A percentile compares a stretch with the other conserved stretches of the same genome.
Evolutionary conservation across 2,888 invertebrate genomes (phyloP).

Genomic region (Drosophila villosipedis): DNA sequence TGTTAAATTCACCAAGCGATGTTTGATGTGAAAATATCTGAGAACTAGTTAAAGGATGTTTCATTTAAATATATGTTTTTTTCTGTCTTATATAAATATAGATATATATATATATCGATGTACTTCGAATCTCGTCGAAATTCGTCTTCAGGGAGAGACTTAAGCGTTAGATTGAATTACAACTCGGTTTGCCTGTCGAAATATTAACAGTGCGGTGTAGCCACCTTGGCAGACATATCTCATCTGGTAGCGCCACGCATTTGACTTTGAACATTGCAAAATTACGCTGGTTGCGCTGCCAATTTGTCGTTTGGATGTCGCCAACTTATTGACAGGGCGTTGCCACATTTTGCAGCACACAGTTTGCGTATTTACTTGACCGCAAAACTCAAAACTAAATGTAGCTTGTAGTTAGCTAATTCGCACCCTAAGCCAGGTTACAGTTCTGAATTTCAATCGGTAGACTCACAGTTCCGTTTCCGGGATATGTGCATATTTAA

Average conservation of each 20-base stretch:
- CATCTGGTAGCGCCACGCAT: slow-evolving; percentile 1
- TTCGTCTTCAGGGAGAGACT: background rate
- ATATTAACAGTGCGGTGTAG: background rate
- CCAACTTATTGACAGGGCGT: slow-evolving; percentile 1
- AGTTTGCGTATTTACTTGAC: background rate
- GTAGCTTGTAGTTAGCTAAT: background rate
- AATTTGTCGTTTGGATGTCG: background rate
- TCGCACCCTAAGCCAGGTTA: background rate
- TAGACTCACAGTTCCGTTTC: background rate
- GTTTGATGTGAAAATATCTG: background rate
- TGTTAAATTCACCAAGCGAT: background rate
- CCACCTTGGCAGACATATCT: background rate
- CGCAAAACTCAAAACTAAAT: background rate
- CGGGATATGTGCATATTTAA: too few species aligned
- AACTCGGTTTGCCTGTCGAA: background rate
- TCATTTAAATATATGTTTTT: background rate
- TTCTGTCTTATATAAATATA: too few species aligned
- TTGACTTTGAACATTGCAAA: background rate
- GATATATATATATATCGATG: background rate
- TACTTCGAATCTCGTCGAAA: background rate
- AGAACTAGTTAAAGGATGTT: background rate
- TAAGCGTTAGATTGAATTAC: background rate
- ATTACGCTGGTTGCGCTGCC: background rate
- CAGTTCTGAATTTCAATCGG: background rate
- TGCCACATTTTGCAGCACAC: slow-evolving; percentile 6